Evolutionary conservation across 2,888 invertebrate genomes (phyloP), one percentile per base, ranked within the genome.

Genomic region (Oasisia sp.): DNA sequence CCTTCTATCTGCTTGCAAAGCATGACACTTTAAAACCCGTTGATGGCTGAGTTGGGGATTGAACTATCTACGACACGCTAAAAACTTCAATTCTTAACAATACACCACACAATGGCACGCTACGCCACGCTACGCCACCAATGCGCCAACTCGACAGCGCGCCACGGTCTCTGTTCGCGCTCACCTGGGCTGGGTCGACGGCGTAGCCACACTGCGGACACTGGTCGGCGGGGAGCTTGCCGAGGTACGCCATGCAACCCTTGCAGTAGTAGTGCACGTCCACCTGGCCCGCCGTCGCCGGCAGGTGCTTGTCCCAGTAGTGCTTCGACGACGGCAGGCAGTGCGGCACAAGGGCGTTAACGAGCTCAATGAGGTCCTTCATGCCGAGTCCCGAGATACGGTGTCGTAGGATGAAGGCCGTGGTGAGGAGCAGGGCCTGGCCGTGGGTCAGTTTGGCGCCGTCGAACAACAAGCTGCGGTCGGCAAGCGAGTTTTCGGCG

Each of bases 271-370:
- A 90, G 90, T 90, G 90, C 90, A 44, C 44, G 38, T 90, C 90
- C 38, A 90, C 44, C 32, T 90, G 32, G 32, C 38, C 44, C n/a
- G 32, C 38, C 27, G 32, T 4, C 32, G 27, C 5, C 38, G 90
- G 90, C 14, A 90, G 90, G 9, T 90, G 90, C 44, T 45, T 90
- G 32, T 90, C 90, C 90, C 90, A 90, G 90, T 90, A 90, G 90
- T 90, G 32, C 19, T 27, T 45, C 4, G 44, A 38, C 90, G 90
- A 90, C 44, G 90, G 90, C 90, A 90, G 32, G 32, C 38, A 38
- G 14, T n/a, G 38, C 19, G 90, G 90, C 32, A 90, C 90, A 14
- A 90, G n/a, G 27, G 44, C 7, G 32, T 90, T 90, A 4, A 90
- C 27, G 5, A 90, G 32, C 90, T 90, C 90, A 14, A 90, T 90